Evolutionary conservation across 2,113 vertebrate species (phyloP).

Genomic region (Hippolais icterina): DNA sequence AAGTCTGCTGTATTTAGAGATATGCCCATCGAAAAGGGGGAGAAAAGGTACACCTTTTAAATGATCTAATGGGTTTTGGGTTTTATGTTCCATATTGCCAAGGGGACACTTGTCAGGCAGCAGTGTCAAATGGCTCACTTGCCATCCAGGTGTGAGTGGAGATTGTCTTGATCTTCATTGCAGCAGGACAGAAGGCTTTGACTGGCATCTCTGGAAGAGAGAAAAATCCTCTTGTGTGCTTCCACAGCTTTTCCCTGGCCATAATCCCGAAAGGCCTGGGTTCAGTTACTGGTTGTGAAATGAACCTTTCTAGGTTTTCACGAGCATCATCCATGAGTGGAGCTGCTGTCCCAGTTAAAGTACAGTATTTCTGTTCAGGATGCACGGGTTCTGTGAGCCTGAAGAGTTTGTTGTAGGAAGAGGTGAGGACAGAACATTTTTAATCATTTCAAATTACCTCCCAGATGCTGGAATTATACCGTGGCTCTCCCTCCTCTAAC

Average conservation of each 20-base stretch:
- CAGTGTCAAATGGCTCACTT: background rate
- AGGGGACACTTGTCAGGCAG: background rate
- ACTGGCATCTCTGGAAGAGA: background rate
- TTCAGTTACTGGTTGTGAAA: background rate
- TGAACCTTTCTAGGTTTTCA: background rate
- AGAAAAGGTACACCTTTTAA: rapidly evolving
- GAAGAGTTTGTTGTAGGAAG: background rate
- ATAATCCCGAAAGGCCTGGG: background rate
- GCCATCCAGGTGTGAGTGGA: background rate
- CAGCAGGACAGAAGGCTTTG: background rate
- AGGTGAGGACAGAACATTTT: background rate
- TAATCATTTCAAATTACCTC: background rate
- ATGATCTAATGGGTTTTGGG: background rate
- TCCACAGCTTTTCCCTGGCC: background rate
- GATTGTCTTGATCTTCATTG: background rate
- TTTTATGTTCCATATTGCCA: background rate
- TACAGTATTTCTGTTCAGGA: background rate
- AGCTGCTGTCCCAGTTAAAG: background rate
- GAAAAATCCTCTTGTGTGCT: background rate
- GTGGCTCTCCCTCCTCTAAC: background rate
- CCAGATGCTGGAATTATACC: background rate
- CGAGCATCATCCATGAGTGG: background rate
- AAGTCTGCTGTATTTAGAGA: background rate
- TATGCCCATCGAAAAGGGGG: background rate
- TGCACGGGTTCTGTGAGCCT: background rate